Base-by-base conservation (phyloP, 1,140 invertebrate species). In the Nasonia giraulti region DNA sequence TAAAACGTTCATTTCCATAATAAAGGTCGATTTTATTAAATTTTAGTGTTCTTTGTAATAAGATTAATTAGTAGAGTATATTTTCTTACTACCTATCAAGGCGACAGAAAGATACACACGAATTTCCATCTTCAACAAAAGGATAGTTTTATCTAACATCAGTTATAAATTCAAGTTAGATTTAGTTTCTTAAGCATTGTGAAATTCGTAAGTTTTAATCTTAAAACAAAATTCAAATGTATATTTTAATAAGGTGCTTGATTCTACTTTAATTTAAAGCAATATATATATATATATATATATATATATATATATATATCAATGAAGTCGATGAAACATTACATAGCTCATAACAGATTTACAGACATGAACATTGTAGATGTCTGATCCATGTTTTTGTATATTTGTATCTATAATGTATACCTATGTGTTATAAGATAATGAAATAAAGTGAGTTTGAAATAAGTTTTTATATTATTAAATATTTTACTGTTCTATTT, bases 1-100 rank as follows among this genome's bases (percentile, higher is more conserved):
- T 92, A 92, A 91, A 91, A 90, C 91, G 87, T 90, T 91, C 89
- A 89, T 91, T 91, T 90, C 91, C 87, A 90, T 91, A 92, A 92
- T 92, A 92, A 92, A 92, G 82, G 88, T 89, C 89, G 89, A 89
- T 90, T 91, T 91, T 91, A 91, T 89, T 91, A 91, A 83, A 87
- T 88, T 86, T 73, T 74, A 62, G 23, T 84, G 27, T 74, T 66
- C 74, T 80, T 80, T 80, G 47, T 66, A 83, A 50, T 69, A 37
- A 68, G 55, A n/a, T n/a, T 62, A n/a, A n/a, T 62, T 20, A n/a
- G 20, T 77, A 40, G 50, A 79, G 14, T 71, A 71, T 71, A n/a
- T 62, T 62, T 62, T 62, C 17, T 62, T 62, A 78, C 14, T 62
- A 7, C 66, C 1, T 23, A 66, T 79, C n/a, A 79, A 55, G 75